These are phyloP conservation scores for Platycercus adscitus DNA, from an alignment of 2,113 vertebrate species.

Conservation along the genomic window DNA sequence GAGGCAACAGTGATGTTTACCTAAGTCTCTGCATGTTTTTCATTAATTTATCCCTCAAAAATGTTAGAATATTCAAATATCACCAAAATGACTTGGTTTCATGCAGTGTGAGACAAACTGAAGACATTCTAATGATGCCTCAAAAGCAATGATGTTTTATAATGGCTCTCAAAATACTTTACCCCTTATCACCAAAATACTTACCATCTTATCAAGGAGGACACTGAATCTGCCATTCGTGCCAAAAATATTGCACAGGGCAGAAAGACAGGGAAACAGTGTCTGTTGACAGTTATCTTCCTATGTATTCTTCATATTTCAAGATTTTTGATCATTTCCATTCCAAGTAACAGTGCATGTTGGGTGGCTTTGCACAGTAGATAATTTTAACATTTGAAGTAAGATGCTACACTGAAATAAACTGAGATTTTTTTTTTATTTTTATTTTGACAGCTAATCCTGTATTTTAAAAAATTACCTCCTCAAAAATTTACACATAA, in stretches of 20 bases:
- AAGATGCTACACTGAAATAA: not conserved
- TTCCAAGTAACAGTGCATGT: not conserved
- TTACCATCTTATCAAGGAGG: not conserved
- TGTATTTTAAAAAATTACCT: not conserved
- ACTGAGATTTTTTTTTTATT: not conserved
- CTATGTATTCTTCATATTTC: not conserved
- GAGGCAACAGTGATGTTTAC: not conserved
- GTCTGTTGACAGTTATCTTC: not conserved
- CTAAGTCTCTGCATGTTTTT: not conserved
- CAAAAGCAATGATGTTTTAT: not conserved
- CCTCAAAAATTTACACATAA: not conserved
- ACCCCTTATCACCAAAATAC: not conserved
- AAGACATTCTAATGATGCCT: not conserved
- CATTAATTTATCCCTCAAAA: not conserved
- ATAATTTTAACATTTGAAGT: not conserved
- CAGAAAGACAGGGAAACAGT: not conserved
- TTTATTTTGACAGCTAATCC: not conserved
- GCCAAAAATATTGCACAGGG: not conserved
- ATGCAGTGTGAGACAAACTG: not conserved
- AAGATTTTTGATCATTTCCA: not conserved
- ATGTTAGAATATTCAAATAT: not conserved
- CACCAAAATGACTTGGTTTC: not conserved
- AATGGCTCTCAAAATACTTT: not conserved
- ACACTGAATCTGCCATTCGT: not conserved
- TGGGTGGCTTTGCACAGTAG: not conserved